Base-by-base conservation (phyloP, 2,888 invertebrate genomes). In the Tridacna crocea region DNA sequence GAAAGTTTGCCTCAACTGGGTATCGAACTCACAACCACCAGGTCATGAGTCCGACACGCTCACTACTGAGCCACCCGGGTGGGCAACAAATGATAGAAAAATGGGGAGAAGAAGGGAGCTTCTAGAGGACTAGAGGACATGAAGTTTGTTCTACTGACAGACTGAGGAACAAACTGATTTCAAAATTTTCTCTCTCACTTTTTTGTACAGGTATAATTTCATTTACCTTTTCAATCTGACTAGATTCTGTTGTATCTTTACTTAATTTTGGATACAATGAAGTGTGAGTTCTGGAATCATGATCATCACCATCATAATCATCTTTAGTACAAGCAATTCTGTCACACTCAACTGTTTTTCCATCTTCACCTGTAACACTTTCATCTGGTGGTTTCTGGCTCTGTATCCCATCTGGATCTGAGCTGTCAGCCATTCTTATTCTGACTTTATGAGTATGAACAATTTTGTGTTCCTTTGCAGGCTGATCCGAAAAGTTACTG, bases 171-270 rank as follows among this genome's bases (percentile, higher is more conserved):
- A 36, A 36, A 36, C 36, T 36, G 36, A 36, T 36, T 36, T 36
- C 36, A 36, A 8, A 4, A 36, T 36, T 36, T 36, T 36, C 36
- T 8, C 36, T 8, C 8, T 4, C 36, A 36, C 36, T 36, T 36
- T 36, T 2, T 36, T 36, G 2, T 36, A 8, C 3, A 8, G 36
- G 3, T 36, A 36, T 36, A 36, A 36, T 36, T 36, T 4, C 36
- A n/a, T 26, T 65, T 66, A 66, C 66, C 66, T 66, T 36, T 46
- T 26, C 47, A 36, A 10, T 66, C 46, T 36, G 66, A 66, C 66
- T 66, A 66, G 66, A 46, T 46, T 66, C 66, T 3, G 13, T 36
- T n/a, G 66, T 0, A 22, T 46, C 46, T 12, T 22, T 3, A 46
- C 22, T 46, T 19, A 66, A 36, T n/a, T 4, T 22, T 6, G 66